These are phyloP conservation scores for Byasa hedistus DNA, from an alignment of 2,888 invertebrate species.

Conservation along the genomic window DNA sequence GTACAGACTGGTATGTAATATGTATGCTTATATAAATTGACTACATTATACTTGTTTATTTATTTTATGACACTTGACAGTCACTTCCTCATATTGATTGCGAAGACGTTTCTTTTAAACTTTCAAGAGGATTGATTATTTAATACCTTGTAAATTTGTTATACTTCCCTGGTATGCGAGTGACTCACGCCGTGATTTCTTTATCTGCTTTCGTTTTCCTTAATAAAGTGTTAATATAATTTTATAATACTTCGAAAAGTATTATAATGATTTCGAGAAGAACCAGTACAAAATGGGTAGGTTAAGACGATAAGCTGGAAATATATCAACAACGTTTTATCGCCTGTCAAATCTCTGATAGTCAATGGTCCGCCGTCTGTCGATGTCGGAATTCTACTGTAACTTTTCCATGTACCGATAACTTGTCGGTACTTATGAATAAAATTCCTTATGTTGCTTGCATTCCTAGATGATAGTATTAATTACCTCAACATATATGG, in stretches of 20 bases:
- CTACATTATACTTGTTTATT: not conserved
- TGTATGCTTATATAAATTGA: not conserved
- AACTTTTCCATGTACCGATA: slow-evolving; percentile 34
- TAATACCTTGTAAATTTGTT: slow-evolving; percentile 32
- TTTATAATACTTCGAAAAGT: slow-evolving; percentile 1
- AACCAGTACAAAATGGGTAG: slow-evolving; percentile 6
- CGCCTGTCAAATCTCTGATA: slow-evolving; percentile 28
- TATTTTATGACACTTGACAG: not conserved
- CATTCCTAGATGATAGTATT: not conserved
- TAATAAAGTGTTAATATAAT: slow-evolving; percentile 5
- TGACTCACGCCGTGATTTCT: slow-evolving; percentile 21
- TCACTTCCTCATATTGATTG: not conserved
- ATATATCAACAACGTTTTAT: slow-evolving; percentile 19
- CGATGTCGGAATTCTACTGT: slow-evolving; percentile 27
- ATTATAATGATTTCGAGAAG: slow-evolving; percentile 6
- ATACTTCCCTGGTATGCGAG: not conserved
- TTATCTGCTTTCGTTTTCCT: slow-evolving; percentile 15
- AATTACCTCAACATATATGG: no score
- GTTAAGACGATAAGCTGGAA: slow-evolving; percentile 23
- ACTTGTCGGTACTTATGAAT: slow-evolving; percentile 10
- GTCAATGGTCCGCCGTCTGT: slow-evolving; percentile 19
- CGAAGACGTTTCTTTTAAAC: not conserved
- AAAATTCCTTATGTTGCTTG: slow-evolving; percentile 16
- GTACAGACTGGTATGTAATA: not conserved
- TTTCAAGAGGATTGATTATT: slow-evolving; percentile 14